phyloP scores from a whole-genome alignment of 2,113 vertebrate species.

The Lagopus leucura region DNA sequence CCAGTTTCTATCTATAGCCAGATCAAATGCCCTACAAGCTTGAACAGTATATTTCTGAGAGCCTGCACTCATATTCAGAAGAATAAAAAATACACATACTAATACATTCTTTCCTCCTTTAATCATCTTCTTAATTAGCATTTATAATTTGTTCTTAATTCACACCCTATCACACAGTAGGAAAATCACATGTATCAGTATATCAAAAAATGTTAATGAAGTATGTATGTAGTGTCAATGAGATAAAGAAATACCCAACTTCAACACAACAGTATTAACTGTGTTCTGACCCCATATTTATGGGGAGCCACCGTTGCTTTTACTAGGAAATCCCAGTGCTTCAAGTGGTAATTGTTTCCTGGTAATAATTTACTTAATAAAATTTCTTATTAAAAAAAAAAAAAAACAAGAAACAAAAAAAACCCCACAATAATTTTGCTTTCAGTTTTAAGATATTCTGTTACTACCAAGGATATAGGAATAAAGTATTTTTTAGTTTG shows the following conservation, averaged over 20 bases:
- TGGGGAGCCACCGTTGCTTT: background rate
- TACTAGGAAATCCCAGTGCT: background rate
- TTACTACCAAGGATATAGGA: background rate
- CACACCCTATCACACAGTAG: background rate
- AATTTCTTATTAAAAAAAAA: background rate
- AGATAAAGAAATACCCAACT: background rate
- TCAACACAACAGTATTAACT: background rate
- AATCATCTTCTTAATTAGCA: constrained; percentile 1
- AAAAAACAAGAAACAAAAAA: too few species aligned
- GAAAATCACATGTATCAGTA: background rate
- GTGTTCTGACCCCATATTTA: background rate
- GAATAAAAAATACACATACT: background rate
- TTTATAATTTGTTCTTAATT: background rate
- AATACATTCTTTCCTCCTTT: constrained; percentile 11
- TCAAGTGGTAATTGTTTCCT: background rate
- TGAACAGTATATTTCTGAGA: background rate
- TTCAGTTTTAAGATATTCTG: background rate
- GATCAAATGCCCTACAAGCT: background rate
- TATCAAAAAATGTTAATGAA: background rate
- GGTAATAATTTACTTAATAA: background rate
- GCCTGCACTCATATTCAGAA: background rate
- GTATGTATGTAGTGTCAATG: background rate
- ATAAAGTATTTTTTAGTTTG: background rate
- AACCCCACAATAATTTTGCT: background rate
- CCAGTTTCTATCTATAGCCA: background rate